Conservation (phyloP, 2,797 vertebrate species). For the Gambelia wislizenii region DNA sequence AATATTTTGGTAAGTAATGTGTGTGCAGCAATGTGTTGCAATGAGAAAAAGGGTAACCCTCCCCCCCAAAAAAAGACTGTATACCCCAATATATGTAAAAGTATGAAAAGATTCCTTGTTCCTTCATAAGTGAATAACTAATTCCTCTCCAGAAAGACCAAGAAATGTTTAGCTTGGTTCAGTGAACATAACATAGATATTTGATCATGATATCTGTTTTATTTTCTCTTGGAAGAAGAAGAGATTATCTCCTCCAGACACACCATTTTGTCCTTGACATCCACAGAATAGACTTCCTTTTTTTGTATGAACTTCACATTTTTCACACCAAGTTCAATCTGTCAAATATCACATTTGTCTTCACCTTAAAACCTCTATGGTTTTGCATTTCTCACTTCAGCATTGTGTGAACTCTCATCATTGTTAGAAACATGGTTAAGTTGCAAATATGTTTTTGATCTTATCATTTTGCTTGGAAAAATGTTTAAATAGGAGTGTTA, state of each 20-base stretch:
- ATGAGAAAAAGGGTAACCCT: not conserved
- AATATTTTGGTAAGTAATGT: not conserved
- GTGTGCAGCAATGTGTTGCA: not conserved
- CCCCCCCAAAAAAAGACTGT: not conserved
- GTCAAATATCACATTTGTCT: not conserved
- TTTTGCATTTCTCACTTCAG: conserved; percentile 1
- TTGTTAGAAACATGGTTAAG: conserved; percentile 13
- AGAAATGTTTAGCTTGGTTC: not conserved
- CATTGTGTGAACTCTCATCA: not conserved
- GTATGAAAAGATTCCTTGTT: not conserved
- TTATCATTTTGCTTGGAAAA: not conserved
- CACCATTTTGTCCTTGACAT: not conserved
- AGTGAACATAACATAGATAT: not conserved
- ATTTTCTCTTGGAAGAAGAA: not conserved
- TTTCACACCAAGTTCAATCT: conserved; percentile 19
- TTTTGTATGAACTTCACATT: not conserved
- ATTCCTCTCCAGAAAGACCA: not conserved
- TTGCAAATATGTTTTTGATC: conserved; percentile 10
- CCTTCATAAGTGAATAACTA: not conserved
- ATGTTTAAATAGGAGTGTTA: not conserved
- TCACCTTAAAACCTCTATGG: not conserved
- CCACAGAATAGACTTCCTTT: not conserved
- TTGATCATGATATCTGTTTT: not conserved
- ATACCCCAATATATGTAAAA: not conserved
- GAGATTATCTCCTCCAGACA: not conserved